Evolutionary conservation across 2,113 vertebrate genomes (phyloP).

Genomic region (Toxotes chatareus): DNA sequence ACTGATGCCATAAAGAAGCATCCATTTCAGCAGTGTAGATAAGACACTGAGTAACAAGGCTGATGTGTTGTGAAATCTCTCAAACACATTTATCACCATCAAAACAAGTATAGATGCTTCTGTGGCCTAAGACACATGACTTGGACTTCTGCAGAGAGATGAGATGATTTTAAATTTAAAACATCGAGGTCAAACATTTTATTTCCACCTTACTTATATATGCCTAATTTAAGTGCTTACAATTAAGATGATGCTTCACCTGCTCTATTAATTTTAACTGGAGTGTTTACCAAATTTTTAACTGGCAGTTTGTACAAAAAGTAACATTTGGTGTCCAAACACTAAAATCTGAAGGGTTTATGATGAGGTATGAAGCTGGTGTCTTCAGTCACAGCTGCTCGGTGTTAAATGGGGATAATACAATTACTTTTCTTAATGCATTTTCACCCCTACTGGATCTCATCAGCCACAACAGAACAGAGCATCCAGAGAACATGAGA

Average conservation of each 20-base stretch:
- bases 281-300: not conserved
- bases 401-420: not conserved
- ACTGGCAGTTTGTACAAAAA: not conserved
- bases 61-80: not conserved
- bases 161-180: not conserved
- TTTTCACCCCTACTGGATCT: not conserved
- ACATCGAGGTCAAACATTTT: not conserved
- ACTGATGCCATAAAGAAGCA: not conserved
- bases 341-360: not conserved
- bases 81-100: not conserved
- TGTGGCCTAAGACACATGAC: not conserved
- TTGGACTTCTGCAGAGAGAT: not conserved
- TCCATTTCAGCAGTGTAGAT: not conserved
- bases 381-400: not conserved
- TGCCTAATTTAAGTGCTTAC: not conserved
- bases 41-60: not conserved
- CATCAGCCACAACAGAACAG: not conserved
- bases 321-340: not conserved
- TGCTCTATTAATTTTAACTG: not conserved
- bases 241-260: not conserved
- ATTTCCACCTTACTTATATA: not conserved
- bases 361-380: not conserved
- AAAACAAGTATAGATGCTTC: not conserved
- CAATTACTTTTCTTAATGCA: not conserved
- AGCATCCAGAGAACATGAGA: not conserved